Evolutionary conservation across 2,113 vertebrate species (phyloP), one percentile per base, ranked within the genome.

Genomic region (Seriola aureovittata): DNA sequence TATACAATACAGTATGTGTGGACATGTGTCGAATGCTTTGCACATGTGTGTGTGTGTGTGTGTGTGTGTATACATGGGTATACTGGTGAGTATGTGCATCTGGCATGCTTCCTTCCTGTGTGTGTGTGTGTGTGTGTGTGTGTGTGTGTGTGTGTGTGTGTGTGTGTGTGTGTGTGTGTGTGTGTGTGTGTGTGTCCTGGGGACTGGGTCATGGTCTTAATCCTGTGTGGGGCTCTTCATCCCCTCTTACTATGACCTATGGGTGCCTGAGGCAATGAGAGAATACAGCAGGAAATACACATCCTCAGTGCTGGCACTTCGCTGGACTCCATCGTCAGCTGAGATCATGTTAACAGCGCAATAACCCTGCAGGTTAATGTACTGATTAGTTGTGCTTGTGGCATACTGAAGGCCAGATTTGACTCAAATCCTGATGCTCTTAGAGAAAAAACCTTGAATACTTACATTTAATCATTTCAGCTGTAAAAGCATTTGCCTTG

Each of bases 161-260:
- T 25, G 25, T 25, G 25, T 25, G 25, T 25, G 25, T 25, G 25
- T 25, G 25, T 25, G 25, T 25, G 25, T 25, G 25, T 23, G 23
- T 23, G 23, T 23, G 23, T 23, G 23, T 23, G 23, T 36, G 48
- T 10, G 17, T 46, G 69, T 69, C 80, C 68, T 6, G 17, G 71
- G 69, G 67, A 71, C 19, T 17, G 23, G 84, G 85, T 73, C 75
- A 66, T 48, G 62, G 64, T 75, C 70, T 59, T 87, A 90, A 91
- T 90, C 67, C 76, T 40, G 50, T 80, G 70, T 81, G 66, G 71
- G 68, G 73, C 64, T 68, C 70, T 57, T 82, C n/a, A 40, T 1
- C 32, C 59, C 58, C 76, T 82, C 64, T 46, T n/a, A 70, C 46
- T 78, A 1, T 89, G 88, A 88, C 86, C 85, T 80, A 19, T 36